A percentile compares a stretch with the other conserved stretches of the same genome.
phyloP scores from a whole-genome alignment of 2,113 vertebrate species.

The Bagarius yarrelli region DNA sequence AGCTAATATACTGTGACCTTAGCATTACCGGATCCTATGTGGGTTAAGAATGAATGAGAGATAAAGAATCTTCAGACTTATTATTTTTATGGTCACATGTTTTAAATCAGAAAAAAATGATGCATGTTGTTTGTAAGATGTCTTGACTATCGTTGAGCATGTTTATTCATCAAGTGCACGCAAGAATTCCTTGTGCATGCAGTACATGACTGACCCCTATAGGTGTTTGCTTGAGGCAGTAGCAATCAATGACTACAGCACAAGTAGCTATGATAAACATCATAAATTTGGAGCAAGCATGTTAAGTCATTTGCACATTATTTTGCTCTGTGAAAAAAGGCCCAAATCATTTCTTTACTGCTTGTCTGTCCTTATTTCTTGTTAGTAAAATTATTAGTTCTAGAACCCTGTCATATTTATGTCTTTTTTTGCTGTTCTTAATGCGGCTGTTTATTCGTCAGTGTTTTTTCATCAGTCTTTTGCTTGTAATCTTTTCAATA shows the following conservation, averaged over 20 bases:
- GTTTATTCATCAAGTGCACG: not conserved
- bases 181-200: constrained; percentile 44
- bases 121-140: not conserved
- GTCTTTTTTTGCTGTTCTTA: not conserved
- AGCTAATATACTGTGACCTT: not conserved
- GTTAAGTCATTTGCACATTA: not conserved
- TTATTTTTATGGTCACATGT: not conserved
- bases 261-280: constrained; percentile 6
- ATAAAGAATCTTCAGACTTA: not conserved
- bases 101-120: not conserved
- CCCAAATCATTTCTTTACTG: not conserved
- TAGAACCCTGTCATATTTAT: not conserved
- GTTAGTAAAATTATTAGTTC: not conserved
- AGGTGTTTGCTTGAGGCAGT: constrained; percentile 33
- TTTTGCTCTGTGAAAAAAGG: not conserved
- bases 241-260: not conserved
- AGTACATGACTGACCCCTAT: constrained; percentile 68
- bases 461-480: constrained; percentile 1
- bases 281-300: not conserved
- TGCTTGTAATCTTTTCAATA: constrained; percentile 24
- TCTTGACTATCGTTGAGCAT: not conserved
- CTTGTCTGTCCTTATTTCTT: not conserved
- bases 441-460: not conserved
- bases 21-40: not conserved
- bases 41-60: constrained; percentile 1